Conservation (phyloP, 2,888 invertebrate species). For the Microctonus brassicae region DNA sequence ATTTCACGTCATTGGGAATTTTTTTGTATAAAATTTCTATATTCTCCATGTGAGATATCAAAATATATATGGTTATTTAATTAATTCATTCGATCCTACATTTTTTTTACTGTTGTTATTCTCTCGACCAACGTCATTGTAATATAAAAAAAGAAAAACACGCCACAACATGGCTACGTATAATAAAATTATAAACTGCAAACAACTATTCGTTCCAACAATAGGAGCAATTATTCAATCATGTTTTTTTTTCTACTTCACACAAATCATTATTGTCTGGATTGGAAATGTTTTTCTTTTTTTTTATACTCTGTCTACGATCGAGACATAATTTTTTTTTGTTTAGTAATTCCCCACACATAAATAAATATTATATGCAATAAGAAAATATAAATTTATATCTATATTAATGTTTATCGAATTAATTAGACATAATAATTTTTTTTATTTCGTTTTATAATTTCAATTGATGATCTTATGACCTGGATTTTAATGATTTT, state of each 20-base stretch:
- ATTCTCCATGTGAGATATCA: too few species aligned
- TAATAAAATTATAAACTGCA: background rate
- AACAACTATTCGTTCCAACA: background rate
- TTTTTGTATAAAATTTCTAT: too few species aligned
- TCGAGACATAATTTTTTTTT: background rate
- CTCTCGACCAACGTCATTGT: background rate
- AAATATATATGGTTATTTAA: background rate
- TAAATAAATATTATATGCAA: background rate
- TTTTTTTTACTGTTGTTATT: background rate
- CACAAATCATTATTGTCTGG: background rate
- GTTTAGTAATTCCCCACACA: background rate
- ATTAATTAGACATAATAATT: too few species aligned
- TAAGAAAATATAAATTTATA: background rate
- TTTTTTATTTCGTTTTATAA: too few species aligned
- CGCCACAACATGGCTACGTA: too few species aligned
- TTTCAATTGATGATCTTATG: too few species aligned
- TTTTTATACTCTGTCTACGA: background rate
- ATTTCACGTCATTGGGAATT: background rate
- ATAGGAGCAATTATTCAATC: background rate
- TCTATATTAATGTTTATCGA: too few species aligned
- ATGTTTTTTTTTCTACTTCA: background rate
- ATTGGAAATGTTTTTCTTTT: background rate
- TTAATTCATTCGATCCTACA: background rate
- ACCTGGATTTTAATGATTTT: too few species aligned
- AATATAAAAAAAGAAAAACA: background rate